Conservation (phyloP, 2,113 vertebrate species). For the Patagioenas fasciata region DNA sequence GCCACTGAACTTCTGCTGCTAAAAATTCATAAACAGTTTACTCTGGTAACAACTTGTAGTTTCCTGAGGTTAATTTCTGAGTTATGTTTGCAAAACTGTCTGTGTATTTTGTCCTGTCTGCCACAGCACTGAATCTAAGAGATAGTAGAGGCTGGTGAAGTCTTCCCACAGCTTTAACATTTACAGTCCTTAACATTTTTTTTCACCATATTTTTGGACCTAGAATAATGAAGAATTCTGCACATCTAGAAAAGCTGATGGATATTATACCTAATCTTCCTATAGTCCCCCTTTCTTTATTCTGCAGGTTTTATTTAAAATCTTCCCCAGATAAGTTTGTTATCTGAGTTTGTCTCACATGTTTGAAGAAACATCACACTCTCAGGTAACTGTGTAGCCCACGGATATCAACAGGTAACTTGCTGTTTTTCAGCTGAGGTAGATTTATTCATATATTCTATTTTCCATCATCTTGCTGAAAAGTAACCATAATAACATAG, state of each 20-base stretch:
- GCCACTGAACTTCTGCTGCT: background rate
- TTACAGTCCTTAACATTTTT: background rate
- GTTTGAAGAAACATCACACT: background rate
- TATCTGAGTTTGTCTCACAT: background rate
- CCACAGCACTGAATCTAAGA: background rate
- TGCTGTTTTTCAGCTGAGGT: background rate
- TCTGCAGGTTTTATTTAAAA: background rate
- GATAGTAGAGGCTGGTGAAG: background rate
- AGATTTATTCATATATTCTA: background rate
- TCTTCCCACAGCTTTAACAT: background rate
- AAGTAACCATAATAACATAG: background rate
- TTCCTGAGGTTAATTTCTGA: background rate
- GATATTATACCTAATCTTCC: background rate
- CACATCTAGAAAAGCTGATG: background rate
- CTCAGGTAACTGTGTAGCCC: background rate
- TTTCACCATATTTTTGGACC: background rate
- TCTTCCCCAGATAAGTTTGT: background rate
- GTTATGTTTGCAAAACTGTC: background rate
- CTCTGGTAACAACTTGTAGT: background rate
- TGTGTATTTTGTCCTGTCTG: background rate
- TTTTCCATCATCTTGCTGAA: background rate
- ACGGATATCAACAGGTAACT: background rate
- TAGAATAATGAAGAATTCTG: background rate
- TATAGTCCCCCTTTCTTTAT: background rate
- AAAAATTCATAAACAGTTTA: background rate